A percentile compares a stretch with the other conserved stretches of the same genome.
phyloP scores from a whole-genome alignment of 2,888 invertebrate genomes.

The Anagyrus pseudococci region DNA sequence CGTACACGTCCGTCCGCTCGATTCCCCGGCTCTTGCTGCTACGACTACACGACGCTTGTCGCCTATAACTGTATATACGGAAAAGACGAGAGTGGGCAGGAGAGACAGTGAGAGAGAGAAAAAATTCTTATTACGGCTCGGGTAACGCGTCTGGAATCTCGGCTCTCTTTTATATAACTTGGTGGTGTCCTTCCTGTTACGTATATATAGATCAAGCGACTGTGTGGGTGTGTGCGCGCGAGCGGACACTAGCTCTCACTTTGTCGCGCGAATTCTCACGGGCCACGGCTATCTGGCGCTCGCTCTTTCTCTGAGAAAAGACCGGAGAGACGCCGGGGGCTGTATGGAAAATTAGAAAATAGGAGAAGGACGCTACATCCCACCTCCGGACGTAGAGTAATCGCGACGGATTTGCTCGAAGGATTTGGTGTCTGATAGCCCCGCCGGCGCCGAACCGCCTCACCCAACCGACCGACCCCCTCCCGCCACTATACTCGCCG shows the following conservation, averaged over 20 bases:
- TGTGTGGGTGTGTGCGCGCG: too few relatives aligned
- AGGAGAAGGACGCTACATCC: background rate
- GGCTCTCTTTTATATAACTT: conserved; percentile 12
- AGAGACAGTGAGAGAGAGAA: conserved; percentile 11
- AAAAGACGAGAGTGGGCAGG: conserved; percentile 8
- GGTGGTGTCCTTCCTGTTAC: too few relatives aligned
- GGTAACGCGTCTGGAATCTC: conserved; percentile 8
- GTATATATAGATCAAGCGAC: background rate
- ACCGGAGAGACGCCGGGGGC: background rate
- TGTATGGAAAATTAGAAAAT: conserved; percentile 21
- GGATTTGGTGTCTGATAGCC: background rate
- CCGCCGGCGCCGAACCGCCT: background rate
- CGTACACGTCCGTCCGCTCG: conserved; percentile 5
- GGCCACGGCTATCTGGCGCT: background rate
- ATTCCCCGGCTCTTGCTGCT: background rate
- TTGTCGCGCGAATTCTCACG: conserved; percentile 18
- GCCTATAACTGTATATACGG: too few relatives aligned
- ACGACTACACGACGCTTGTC: conserved; percentile 5
- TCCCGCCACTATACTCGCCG: background rate
- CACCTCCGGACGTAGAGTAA: conserved; percentile 7
- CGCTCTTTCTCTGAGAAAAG: background rate
- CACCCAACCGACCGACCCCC: background rate
- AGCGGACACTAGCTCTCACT: too few relatives aligned
- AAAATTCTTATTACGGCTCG: conserved; percentile 27
- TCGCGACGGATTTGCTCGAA: conserved; percentile 15